Percentiles rank a stretch among this genome's conserved stretches.
Conservation (phyloP, 2,797 vertebrate species). For the Hirundo rustica region DNA sequence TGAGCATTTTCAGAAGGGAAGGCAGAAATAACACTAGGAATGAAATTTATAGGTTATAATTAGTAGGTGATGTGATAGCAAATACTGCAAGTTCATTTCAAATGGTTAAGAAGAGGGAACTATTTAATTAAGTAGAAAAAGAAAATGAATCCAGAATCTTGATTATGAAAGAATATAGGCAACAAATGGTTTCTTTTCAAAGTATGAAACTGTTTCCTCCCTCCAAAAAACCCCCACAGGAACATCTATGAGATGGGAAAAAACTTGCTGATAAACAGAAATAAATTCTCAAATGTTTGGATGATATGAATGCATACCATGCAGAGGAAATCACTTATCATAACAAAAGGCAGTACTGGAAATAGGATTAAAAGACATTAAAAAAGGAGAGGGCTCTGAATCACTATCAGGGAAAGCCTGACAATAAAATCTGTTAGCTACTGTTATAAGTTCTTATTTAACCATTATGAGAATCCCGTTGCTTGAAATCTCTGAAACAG, state of each 20-base stretch:
- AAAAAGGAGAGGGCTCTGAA: neutral
- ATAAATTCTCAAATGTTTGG: neutral
- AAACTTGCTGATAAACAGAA: neutral
- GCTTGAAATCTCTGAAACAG: neutral
- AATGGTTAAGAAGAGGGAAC: neutral
- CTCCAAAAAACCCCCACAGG: neutral
- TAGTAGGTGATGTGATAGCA: neutral
- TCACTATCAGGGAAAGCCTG: neutral
- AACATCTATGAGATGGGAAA: neutral
- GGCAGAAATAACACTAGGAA: neutral
- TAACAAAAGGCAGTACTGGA: neutral
- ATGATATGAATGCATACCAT: neutral
- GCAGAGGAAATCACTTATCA: neutral
- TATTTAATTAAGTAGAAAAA: neutral
- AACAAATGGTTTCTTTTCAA: neutral
- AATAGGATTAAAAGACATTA: neutral
- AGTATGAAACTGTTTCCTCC: neutral
- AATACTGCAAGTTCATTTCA: neutral
- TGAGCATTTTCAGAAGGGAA: neutral
- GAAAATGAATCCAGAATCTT: neutral
- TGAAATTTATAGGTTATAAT: slow-evolving; percentile 2
- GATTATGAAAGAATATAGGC: neutral
- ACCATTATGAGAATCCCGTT: neutral
- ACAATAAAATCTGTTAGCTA: neutral
- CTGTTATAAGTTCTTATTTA: neutral